These are phyloP conservation scores for Euplagia quadripunctaria DNA, from an alignment of 2,888 invertebrate species.

Conservation along the genomic window DNA sequence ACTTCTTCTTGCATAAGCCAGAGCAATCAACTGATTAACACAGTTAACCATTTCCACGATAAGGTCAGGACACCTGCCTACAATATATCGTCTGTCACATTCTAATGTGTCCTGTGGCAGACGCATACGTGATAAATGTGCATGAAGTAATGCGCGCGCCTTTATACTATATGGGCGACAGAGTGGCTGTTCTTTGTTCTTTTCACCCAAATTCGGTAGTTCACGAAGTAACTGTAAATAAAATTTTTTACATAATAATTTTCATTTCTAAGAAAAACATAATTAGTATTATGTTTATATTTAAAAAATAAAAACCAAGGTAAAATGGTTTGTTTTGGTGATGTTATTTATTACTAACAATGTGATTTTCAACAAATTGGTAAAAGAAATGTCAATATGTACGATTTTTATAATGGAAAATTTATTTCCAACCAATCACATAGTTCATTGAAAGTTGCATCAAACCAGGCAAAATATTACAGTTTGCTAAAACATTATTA, in stretches of 20 bases:
- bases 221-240: constrained; percentile 94
- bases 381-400: too few relatives aligned
- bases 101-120: constrained; percentile 93
- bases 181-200: constrained; percentile 97
- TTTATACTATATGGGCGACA: constrained; percentile 97
- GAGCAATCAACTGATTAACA: constrained; percentile 96
- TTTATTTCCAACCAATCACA: too few relatives aligned
- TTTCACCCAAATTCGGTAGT: constrained; percentile 96
- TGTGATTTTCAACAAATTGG: too few relatives aligned
- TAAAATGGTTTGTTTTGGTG: not conserved
- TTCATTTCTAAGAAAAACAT: not conserved
- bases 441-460: too few relatives aligned
- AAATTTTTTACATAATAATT: not conserved
- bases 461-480: too few relatives aligned
- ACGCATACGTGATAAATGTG: constrained; percentile 95
- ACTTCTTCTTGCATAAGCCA: constrained; percentile 96
- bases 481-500: too few relatives aligned
- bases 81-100: constrained; percentile 93
- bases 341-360: not conserved
- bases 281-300: too few relatives aligned
- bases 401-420: too few relatives aligned
- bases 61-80: constrained; percentile 97
- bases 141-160: constrained; percentile 97
- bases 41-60: constrained; percentile 99
- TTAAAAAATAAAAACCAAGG: not conserved